Evolutionary conservation across 1,140 invertebrate species (phyloP).

Genomic region (Drosophila lini): DNA sequence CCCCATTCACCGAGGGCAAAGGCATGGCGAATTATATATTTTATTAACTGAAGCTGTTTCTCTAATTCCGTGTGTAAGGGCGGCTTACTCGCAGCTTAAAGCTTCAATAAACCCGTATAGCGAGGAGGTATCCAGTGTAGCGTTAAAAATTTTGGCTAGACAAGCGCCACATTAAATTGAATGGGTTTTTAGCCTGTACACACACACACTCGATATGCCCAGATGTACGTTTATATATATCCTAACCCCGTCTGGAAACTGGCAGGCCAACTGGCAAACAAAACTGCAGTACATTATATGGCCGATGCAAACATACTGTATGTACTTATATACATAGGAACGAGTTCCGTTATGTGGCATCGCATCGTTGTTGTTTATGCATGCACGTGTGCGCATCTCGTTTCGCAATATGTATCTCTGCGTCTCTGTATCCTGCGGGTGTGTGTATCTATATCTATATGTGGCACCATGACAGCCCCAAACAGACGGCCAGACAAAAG

Average conservation of each 20-base stretch:
- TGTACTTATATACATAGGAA: constrained; percentile 8
- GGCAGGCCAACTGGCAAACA: constrained; percentile 24
- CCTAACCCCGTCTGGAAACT: constrained; percentile 65
- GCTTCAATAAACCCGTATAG: constrained; percentile 30
- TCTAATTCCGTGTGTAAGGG: neutral
- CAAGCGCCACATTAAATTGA: constrained; percentile 75
- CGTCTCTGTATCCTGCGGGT: constrained; percentile 25
- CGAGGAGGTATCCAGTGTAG: constrained; percentile 28
- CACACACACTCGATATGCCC: constrained; percentile 4
- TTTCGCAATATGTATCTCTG: constrained; percentile 28
- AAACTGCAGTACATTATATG: constrained; percentile 48
- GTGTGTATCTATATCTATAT: constrained; percentile 33
- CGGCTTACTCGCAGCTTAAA: constrained; percentile 58
- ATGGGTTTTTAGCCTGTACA: constrained; percentile 51
- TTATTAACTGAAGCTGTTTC: neutral
- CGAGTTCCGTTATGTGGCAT: constrained; percentile 48
- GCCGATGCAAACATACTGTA: constrained; percentile 12
- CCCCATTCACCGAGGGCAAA: neutral
- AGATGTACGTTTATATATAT: constrained; percentile 12
- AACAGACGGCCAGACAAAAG: constrained; percentile 50
- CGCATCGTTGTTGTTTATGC: constrained; percentile 62
- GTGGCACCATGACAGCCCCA: constrained; percentile 47
- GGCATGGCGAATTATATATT: neutral
- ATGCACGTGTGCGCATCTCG: constrained; percentile 70
- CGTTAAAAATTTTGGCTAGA: constrained; percentile 74